Evolutionary conservation across 2,888 invertebrate species (phyloP).

Genomic region (Dryobota labecula): DNA sequence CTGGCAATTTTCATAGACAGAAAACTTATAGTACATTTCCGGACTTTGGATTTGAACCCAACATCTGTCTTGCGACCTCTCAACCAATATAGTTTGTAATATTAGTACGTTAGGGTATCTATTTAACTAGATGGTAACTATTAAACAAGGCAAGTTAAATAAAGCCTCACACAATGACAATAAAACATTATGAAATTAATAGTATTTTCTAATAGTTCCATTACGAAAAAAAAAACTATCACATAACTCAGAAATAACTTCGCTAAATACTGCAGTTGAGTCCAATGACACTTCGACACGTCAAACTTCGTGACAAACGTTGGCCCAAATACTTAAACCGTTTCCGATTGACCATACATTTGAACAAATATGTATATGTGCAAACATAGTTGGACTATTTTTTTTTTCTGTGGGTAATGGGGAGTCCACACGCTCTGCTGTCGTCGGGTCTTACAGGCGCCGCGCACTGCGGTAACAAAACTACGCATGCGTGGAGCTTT

Average conservation of each 20-base stretch:
- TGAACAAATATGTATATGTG: conserved; percentile 74
- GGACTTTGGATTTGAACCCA: background rate
- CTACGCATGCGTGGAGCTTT: conserved; percentile 84
- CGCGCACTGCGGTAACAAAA: conserved; percentile 88
- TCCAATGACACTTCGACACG: conserved; percentile 64
- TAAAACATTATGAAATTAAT: background rate
- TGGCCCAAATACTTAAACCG: conserved; percentile 65
- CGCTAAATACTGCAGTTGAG: conserved; percentile 57
- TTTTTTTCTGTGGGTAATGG: conserved; percentile 79
- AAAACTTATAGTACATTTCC: background rate
- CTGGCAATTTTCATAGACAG: background rate
- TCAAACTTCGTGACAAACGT: conserved; percentile 66
- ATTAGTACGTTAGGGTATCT: too few species aligned
- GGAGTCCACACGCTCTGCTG: conserved; percentile 82
- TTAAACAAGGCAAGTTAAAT: background rate
- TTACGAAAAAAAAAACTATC: conserved; percentile 24
- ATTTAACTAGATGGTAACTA: background rate
- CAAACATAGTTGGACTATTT: conserved; percentile 70
- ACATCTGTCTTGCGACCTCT: background rate
- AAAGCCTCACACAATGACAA: background rate
- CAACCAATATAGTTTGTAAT: too few species aligned
- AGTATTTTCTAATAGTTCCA: conserved; percentile 1
- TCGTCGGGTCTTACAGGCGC: conserved; percentile 84
- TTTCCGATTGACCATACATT: conserved; percentile 66
- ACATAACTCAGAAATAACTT: conserved; percentile 42